Base-by-base conservation (phyloP, 2,113 vertebrate genomes). In the Eulacestoma nigropectus region DNA sequence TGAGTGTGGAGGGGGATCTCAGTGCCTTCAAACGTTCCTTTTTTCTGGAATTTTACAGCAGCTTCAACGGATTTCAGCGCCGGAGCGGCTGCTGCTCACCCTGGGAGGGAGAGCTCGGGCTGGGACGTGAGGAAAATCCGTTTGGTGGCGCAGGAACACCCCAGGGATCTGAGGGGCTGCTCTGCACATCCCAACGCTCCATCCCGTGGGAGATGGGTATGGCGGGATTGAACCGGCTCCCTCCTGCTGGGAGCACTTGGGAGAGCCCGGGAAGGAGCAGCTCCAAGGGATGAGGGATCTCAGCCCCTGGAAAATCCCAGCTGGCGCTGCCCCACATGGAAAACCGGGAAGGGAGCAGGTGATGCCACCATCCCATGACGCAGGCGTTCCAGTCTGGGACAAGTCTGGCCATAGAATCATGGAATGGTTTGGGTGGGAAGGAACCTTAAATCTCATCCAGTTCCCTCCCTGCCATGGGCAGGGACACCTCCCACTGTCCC, bases 1-100 rank as follows among this genome's bases (percentile, higher is more conserved):
- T 80, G 78, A 72, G 78, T 33, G 70, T 44, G 74, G 74, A 90
- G 86, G 50, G 62, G 79, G 86, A 84, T 89, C 96, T 77, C 93
- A 84, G 9, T 7, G 68, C 39, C 80, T 93, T 59, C 41, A 68
- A 95, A 50, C 57, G 46, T 68, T 80, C 74, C 30, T 46, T 85
- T 91, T 52, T 89, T 62, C 57, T 13, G 44, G 30, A 53, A 60
- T 88, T 93, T 83, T 30, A 10, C 69, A 91, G 87, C 96, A 90
- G 63, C 90, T 93, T 95, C 87, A 95, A 90, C 42, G 3, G 82
- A 86, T 95, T 94, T 77, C 67, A 74, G 70, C 0, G 6, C 70
- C 33, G 78, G 91, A 96, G 93, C 70, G 76, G 74, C 81, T 68
- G 87, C 77, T 55, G 57, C 63, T 55, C 72, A 11, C 15, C 13